A percentile compares a stretch with the other conserved stretches of the same genome.
These are phyloP conservation scores for Ancistrus triradiatus DNA, from an alignment of 2,113 vertebrate genomes.

Conservation along the genomic window DNA sequence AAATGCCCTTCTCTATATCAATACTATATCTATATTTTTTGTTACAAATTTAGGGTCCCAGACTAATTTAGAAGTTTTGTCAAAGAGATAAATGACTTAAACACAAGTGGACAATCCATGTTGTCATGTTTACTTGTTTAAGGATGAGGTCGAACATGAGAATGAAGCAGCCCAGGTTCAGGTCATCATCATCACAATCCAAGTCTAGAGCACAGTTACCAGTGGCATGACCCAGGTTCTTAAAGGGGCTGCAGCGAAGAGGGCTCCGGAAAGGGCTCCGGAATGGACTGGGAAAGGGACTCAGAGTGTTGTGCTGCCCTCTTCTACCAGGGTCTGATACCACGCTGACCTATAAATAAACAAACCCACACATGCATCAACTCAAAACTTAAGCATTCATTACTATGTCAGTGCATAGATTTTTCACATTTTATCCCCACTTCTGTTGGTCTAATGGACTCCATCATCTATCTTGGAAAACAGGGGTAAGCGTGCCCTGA, in stretches of 20 bases:
- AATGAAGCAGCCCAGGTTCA: slow-evolving; percentile 98
- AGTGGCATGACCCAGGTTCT: slow-evolving; percentile 84
- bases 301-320: slow-evolving; percentile 85
- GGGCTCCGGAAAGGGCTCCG: slow-evolving; percentile 93
- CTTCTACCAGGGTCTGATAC: slow-evolving; percentile 92
- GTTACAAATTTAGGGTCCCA: too few species aligned
- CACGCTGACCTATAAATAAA: slow-evolving; percentile 79
- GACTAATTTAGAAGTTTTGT: too few species aligned
- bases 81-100: not conserved
- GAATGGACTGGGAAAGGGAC: slow-evolving; percentile 95
- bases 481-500: too few species aligned
- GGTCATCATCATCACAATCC: slow-evolving; percentile 95
- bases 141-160: slow-evolving; percentile 98
- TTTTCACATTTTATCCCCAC: too few species aligned
- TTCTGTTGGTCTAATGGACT: too few species aligned
- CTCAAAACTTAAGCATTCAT: too few species aligned
- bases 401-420: too few species aligned
- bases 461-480: too few species aligned
- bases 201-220: slow-evolving; percentile 86
- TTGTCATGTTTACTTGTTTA: slow-evolving; percentile 80
- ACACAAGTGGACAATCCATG: too few species aligned
- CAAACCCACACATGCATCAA: not conserved
- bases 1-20: too few species aligned
- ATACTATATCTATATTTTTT: too few species aligned
- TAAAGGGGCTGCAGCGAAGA: slow-evolving; percentile 85